Conservation (phyloP, 2,113 vertebrate genomes). For the Sinocyclocheilus grahami region DNA sequence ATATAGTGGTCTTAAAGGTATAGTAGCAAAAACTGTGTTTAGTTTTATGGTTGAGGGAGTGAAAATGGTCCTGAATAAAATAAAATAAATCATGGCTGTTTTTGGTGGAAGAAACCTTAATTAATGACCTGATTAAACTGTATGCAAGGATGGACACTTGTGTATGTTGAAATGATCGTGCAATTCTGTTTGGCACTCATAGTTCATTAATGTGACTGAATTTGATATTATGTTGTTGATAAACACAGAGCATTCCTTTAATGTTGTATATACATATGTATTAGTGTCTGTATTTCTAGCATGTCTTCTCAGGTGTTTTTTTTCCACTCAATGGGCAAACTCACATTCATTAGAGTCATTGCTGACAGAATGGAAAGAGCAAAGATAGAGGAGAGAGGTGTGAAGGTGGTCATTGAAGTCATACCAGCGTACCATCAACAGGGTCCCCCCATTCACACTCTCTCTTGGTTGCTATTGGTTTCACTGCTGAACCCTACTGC, state of each 20-base stretch:
- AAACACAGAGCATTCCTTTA: background rate
- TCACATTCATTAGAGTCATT: conserved; percentile 46
- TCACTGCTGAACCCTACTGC: background rate
- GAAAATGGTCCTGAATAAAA: background rate
- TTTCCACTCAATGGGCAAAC: conserved; percentile 46
- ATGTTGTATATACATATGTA: conserved; percentile 6
- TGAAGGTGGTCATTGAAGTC: conserved; percentile 11
- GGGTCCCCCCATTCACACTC: background rate
- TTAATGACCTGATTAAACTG: background rate
- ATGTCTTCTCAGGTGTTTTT: conserved; percentile 30
- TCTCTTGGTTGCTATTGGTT: background rate
- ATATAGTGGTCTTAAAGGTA: background rate
- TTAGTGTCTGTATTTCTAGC: conserved; percentile 25
- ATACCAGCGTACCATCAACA: background rate
- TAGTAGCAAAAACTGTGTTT: background rate
- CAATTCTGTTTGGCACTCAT: background rate
- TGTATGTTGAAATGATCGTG: background rate
- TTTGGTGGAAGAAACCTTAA: background rate
- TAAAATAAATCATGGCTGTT: background rate
- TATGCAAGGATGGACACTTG: background rate
- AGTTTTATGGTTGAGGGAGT: background rate
- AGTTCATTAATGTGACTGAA: background rate
- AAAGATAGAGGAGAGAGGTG: conserved; percentile 1
- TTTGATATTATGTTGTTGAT: background rate
- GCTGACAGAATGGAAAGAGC: conserved; percentile 52